Base-by-base conservation (phyloP, 2,888 invertebrate species). In the Scaptomyza caliginosa region DNA sequence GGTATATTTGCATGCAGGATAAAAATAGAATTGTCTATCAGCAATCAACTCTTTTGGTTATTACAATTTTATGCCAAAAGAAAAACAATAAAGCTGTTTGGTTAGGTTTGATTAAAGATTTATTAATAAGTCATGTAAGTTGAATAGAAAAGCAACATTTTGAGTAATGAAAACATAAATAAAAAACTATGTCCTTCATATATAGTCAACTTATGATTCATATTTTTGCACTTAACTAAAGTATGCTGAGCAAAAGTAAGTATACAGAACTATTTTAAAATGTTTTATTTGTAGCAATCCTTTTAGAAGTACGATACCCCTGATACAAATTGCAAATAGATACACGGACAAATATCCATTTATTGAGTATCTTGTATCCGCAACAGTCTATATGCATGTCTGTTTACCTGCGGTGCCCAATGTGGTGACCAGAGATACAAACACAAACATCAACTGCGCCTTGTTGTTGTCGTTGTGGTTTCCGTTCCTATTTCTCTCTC, bases 281-380 rank as follows among this genome's bases (percentile, higher is more conserved):
- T 21, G 10, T 13, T 19, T 5, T 10, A 3, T 17, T 3, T 19
- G 1, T 26, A 13, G 59, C 59, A 59, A 59, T 59, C 59, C 38
- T 59, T 59, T 59, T 59, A 59, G 59, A 24, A 48, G 39, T 24
- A 46, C 19, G 63, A 32, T 39, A 24, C 63, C 17, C 4, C 16
- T 6, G 48, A 39, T 59, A 48, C 30, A 28, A 50, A 65, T 64
- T 64, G 51, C 51, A 62, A 51, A 50, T 39, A 6, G 64, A 49
- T 49, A 24, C 65, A 32, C 56, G 45, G 49, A 50, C 65, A 56
- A 66, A 65, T 49, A 48, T 39, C 16, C 13, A 48, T 30, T 63
- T 59, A 63, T 42, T 36, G 65, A 64, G 65, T 56, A 55, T 42
- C 26, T 42, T 39, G 39, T 60, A 63, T 40, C 64, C 34, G 7